Evolutionary conservation across 2,113 vertebrate species (phyloP).

Genomic region (Crotalus helleri): DNA sequence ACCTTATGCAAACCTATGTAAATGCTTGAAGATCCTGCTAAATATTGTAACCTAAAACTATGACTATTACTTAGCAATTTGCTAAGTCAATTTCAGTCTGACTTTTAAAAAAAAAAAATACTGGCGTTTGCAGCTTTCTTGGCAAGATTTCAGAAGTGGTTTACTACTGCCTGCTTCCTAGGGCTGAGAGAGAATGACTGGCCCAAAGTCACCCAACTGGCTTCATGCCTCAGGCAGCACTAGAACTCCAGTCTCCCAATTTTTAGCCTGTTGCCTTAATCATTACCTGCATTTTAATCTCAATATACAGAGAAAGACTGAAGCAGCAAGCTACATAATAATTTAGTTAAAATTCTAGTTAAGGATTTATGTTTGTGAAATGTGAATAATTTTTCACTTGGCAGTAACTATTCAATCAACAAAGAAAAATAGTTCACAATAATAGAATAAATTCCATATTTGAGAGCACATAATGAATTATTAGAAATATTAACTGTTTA

Average conservation of each 20-base stretch:
- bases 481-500: not conserved
- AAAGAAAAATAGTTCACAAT: slow-evolving; percentile 45
- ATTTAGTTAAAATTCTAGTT: slow-evolving; percentile 28
- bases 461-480: not conserved
- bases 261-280: not conserved
- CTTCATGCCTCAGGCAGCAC: not conserved
- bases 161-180: not conserved
- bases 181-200: not conserved
- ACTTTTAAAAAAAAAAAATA: not conserved
- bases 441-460: slow-evolving; percentile 12
- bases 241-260: not conserved
- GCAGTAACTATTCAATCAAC: slow-evolving; percentile 47
- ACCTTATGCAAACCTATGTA: not conserved
- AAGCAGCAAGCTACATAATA: slow-evolving; percentile 43
- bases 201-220: not conserved
- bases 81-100: not conserved
- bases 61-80: slow-evolving; percentile 30
- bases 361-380: slow-evolving; percentile 21
- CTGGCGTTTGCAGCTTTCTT: not conserved
- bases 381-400: slow-evolving; percentile 24
- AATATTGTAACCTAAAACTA: slow-evolving; percentile 19
- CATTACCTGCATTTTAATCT: slow-evolving; percentile 1
- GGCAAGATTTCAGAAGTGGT: not conserved
- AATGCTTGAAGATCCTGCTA: not conserved
- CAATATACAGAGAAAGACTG: not conserved